These are phyloP conservation scores for Prochilodus magdalenae DNA, from an alignment of 2,113 vertebrate species.

Conservation along the genomic window DNA sequence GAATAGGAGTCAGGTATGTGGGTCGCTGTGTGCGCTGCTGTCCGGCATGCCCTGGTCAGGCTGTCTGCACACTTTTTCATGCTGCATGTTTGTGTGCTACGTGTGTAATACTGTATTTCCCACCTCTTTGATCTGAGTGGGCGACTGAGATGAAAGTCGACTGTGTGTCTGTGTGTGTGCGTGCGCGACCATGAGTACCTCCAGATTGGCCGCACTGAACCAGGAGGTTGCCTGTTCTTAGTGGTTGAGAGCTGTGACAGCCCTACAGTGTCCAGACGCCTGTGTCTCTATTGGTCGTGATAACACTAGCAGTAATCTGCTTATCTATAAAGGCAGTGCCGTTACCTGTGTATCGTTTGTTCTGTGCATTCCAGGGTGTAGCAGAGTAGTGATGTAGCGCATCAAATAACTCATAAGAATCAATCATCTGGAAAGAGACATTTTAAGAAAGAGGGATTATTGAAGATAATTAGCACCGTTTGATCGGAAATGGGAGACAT, in stretches of 20 bases:
- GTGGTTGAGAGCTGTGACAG: not conserved
- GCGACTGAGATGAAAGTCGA: conserved; percentile 18
- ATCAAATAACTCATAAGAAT: not conserved
- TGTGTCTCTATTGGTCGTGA: not conserved
- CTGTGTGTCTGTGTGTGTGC: not conserved
- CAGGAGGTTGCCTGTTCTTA: not conserved
- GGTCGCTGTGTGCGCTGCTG: not conserved
- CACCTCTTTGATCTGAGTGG: conserved; percentile 28
- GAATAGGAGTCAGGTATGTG: not conserved
- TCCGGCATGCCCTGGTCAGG: not conserved
- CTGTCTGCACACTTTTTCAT: not conserved
- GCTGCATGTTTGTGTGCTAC: not conserved
- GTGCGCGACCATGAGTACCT: not conserved
- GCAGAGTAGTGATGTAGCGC: not conserved
- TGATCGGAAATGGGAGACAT: no score
- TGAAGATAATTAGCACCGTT: no score
- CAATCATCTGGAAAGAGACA: not conserved
- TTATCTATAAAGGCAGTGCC: not conserved
- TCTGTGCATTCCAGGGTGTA: not conserved
- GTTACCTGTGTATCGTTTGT: not conserved
- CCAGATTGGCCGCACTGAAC: not conserved
- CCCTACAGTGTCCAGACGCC: not conserved
- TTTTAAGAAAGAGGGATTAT: not conserved
- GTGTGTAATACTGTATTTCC: not conserved
- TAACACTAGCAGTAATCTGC: not conserved